Conservation (phyloP, 2,888 invertebrate species). For the Eupithecia subumbrata region DNA sequence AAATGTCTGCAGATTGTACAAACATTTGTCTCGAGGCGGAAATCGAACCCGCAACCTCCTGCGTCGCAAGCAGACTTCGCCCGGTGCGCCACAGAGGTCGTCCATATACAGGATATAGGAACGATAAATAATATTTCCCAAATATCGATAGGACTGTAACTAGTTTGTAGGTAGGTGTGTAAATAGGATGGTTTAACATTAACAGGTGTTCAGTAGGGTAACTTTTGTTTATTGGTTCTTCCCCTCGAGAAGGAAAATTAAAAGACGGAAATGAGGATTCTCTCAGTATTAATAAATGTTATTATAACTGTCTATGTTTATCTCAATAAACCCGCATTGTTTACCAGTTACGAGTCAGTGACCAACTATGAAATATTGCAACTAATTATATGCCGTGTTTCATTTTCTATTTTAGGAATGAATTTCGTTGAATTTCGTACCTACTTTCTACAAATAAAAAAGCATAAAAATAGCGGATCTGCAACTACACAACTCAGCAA, state of each 20-base stretch:
- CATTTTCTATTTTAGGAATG: background rate
- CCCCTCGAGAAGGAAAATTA: constrained; percentile 26
- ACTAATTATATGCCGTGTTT: background rate
- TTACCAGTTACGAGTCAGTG: background rate
- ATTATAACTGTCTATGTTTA: background rate
- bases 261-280: constrained; percentile 9
- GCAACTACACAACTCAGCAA: constrained; percentile 26
- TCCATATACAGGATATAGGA: too few species aligned
- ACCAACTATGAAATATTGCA: background rate
- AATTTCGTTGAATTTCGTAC: constrained; percentile 11
- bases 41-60: too few species aligned
- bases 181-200: background rate
- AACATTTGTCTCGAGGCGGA: too few species aligned
- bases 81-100: too few species aligned
- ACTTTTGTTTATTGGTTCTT: constrained; percentile 23
- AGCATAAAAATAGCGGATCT: background rate
- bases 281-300: background rate
- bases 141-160: too few species aligned
- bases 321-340: background rate
- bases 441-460: background rate
- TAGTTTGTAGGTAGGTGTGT: background rate
- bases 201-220: background rate
- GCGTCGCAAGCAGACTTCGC: too few species aligned
- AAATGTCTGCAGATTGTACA: too few species aligned
- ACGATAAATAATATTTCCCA: too few species aligned